Conservation (phyloP, 2,888 invertebrate genomes). For the Ecdyonurus torrentis region DNA sequence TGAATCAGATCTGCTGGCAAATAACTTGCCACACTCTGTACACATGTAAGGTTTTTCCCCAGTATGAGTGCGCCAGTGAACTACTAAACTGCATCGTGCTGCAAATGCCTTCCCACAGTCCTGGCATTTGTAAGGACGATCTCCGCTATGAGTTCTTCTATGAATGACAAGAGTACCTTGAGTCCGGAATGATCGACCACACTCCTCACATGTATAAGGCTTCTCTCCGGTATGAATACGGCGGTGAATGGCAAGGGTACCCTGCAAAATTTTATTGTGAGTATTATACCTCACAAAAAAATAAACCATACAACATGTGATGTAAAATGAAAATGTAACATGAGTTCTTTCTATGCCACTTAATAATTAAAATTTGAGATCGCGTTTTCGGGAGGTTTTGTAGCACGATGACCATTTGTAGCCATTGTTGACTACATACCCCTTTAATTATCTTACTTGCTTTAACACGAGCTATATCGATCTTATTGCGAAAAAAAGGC, state of each 20-base stretch:
- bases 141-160: neutral
- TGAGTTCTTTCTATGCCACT: too few species aligned
- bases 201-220: neutral
- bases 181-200: neutral
- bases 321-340: too few species aligned
- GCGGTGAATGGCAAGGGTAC: neutral
- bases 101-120: constrained; percentile 1
- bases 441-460: too few species aligned
- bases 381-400: too few species aligned
- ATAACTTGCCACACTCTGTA: constrained; percentile 1
- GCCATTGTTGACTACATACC: too few species aligned
- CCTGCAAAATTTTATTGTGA: too few species aligned
- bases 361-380: too few species aligned
- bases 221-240: neutral
- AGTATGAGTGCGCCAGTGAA: neutral
- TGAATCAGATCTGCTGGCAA: neutral
- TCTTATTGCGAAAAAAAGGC: too few species aligned
- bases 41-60: constrained; percentile 1
- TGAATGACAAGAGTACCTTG: neutral
- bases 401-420: too few species aligned
- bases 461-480: too few species aligned
- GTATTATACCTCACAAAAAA: too few species aligned
- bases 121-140: neutral
- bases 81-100: neutral
- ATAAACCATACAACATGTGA: too few species aligned